These are phyloP conservation scores for Stenichneumon culpator DNA, from an alignment of 2,888 invertebrate species.

Conservation along the genomic window DNA sequence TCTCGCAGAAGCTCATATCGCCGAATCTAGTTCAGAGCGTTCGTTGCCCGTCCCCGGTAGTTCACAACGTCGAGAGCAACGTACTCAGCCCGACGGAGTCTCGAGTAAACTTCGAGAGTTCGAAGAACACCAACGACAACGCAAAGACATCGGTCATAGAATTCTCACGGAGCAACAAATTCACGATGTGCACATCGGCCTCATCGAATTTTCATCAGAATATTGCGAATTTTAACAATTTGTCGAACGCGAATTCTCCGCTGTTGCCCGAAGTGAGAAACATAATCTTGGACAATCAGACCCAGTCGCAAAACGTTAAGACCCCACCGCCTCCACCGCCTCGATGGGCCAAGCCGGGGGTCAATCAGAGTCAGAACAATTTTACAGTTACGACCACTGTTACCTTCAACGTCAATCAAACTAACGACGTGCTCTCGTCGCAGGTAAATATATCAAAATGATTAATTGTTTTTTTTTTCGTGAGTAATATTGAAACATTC, in stretches of 20 bases:
- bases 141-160: slow-evolving; percentile 73
- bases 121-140: slow-evolving; percentile 69
- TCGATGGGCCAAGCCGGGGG: slow-evolving; percentile 93
- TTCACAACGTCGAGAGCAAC: slow-evolving; percentile 83
- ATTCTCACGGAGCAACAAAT: slow-evolving; percentile 78
- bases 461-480: not conserved
- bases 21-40: slow-evolving; percentile 83
- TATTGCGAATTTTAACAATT: slow-evolving; percentile 77
- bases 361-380: slow-evolving; percentile 87
- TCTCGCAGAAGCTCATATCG: slow-evolving; percentile 82
- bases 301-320: slow-evolving; percentile 76
- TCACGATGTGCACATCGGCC: slow-evolving; percentile 77
- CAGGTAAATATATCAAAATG: slow-evolving; percentile 69
- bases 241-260: slow-evolving; percentile 77
- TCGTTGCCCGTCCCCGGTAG: slow-evolving; percentile 82
- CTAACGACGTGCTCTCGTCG: slow-evolving; percentile 69
- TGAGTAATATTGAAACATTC: not conserved
- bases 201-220: slow-evolving; percentile 81
- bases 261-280: slow-evolving; percentile 76
- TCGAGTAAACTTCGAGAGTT: slow-evolving; percentile 69
- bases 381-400: slow-evolving; percentile 95
- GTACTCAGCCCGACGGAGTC: slow-evolving; percentile 80
- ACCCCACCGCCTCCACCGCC: slow-evolving; percentile 95
- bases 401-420: slow-evolving; percentile 91
- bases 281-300: slow-evolving; percentile 74